phyloP scores from a whole-genome alignment of 2,113 vertebrate species.

The Leiothrix lutea region DNA sequence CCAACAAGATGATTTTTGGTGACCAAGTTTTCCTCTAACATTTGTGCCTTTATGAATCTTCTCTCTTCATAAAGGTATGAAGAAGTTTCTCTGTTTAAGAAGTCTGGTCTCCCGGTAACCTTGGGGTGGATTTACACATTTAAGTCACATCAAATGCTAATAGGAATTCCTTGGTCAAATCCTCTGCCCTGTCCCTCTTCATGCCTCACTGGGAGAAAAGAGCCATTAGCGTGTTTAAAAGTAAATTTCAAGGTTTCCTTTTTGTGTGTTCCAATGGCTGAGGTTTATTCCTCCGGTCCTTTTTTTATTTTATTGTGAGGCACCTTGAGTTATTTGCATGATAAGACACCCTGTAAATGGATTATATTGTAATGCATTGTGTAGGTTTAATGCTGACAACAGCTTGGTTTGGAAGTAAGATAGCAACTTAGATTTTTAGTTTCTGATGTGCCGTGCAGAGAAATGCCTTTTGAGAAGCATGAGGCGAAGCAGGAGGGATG shows the following conservation, averaged over 20 bases:
- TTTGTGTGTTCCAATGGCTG: not conserved
- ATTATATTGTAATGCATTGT: slow-evolving; percentile 49
- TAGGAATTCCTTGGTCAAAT: slow-evolving; percentile 46
- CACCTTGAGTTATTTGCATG: slow-evolving; percentile 67
- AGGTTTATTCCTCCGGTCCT: slow-evolving; percentile 50
- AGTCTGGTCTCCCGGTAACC: not conserved
- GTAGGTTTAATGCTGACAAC: slow-evolving; percentile 62
- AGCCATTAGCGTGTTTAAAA: slow-evolving; percentile 51
- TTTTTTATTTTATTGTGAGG: slow-evolving; percentile 66
- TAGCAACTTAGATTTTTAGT: slow-evolving; percentile 41
- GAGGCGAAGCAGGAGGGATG: slow-evolving; percentile 34
- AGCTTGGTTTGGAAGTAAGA: slow-evolving; percentile 47
- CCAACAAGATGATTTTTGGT: not conserved
- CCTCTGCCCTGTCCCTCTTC: not conserved
- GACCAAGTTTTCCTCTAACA: not conserved
- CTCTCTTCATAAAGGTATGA: not conserved
- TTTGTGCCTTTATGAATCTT: not conserved
- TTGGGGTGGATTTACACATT: slow-evolving; percentile 26
- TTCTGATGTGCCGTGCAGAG: slow-evolving; percentile 27
- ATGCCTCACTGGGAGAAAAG: slow-evolving; percentile 56
- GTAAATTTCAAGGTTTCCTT: slow-evolving; percentile 66
- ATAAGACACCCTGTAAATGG: slow-evolving; percentile 56
- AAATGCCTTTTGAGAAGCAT: slow-evolving; percentile 53
- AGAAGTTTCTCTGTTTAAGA: not conserved
- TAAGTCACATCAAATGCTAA: slow-evolving; percentile 40